Conservation (phyloP, 2,797 vertebrate genomes). For the Myripristis jacobus region DNA sequence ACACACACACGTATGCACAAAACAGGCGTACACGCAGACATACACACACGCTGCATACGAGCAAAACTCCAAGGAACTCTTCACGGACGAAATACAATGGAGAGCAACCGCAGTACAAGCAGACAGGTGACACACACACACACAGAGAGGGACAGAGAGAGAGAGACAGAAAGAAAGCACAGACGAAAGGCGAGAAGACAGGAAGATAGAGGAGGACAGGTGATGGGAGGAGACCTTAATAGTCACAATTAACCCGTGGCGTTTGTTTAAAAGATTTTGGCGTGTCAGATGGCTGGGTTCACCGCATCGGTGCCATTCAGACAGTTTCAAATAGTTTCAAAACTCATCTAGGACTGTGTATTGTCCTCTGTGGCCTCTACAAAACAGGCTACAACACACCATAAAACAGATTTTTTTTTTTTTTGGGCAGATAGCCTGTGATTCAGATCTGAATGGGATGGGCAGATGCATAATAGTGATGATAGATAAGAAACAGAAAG, state of each 20-base stretch:
- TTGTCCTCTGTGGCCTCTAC: too few relatives aligned
- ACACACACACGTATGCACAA: slow-evolving; percentile 34
- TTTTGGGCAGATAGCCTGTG: background rate
- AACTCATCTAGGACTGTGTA: background rate
- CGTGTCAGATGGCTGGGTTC: slow-evolving; percentile 44
- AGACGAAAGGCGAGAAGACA: slow-evolving; percentile 8
- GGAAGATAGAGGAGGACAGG: slow-evolving; percentile 11
- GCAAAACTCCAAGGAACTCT: slow-evolving; percentile 36
- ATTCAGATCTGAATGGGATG: background rate
- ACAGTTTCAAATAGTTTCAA: background rate
- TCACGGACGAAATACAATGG: slow-evolving; percentile 54
- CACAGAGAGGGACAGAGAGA: slow-evolving; percentile 3
- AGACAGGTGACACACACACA: too few relatives aligned
- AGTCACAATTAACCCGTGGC: slow-evolving; percentile 15
- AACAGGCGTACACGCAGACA: slow-evolving; percentile 29
- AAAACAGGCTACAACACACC: background rate
- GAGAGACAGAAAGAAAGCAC: slow-evolving; percentile 8
- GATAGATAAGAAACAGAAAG: background rate
- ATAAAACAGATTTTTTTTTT: too few relatives aligned
- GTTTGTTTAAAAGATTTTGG: slow-evolving; percentile 10
- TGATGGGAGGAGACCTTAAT: slow-evolving; percentile 24
- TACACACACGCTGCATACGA: slow-evolving; percentile 33
- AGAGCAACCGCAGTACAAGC: slow-evolving; percentile 42
- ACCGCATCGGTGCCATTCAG: slow-evolving; percentile 8
- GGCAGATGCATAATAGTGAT: background rate